Conservation (phyloP, 2,888 invertebrate genomes). For the Himalopsyche kuldschensis region DNA sequence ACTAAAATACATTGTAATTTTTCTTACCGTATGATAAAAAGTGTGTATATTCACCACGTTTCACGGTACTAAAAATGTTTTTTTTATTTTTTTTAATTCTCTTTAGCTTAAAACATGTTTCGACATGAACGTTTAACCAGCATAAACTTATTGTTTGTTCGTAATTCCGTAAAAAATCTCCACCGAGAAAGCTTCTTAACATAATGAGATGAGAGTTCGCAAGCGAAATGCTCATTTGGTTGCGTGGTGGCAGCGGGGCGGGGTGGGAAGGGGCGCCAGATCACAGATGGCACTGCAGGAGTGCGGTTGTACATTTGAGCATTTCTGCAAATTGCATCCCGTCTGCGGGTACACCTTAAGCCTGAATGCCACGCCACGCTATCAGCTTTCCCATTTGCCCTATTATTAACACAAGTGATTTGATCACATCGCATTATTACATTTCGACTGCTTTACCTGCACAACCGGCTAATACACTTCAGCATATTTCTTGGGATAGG, state of each 20-base stretch:
- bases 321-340: constrained; percentile 23
- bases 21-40: no score
- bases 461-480: no score
- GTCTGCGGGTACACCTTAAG: background rate
- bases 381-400: background rate
- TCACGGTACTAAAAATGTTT: no score
- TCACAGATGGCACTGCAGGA: background rate
- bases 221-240: background rate
- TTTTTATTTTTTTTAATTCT: no score
- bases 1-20: no score
- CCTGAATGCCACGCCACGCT: background rate
- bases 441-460: no score
- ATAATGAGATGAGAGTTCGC: constrained; percentile 6
- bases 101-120: no score
- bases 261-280: background rate
- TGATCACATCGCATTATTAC: no score
- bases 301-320: constrained; percentile 29
- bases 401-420: background rate
- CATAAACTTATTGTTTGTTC: background rate
- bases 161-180: background rate
- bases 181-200: background rate
- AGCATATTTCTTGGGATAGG: no score
- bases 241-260: background rate
- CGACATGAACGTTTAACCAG: no score
- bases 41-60: no score